Evolutionary conservation across 1,140 invertebrate genomes (phyloP), one percentile per base, ranked within the genome.

Genomic region (Grapholita molesta): DNA sequence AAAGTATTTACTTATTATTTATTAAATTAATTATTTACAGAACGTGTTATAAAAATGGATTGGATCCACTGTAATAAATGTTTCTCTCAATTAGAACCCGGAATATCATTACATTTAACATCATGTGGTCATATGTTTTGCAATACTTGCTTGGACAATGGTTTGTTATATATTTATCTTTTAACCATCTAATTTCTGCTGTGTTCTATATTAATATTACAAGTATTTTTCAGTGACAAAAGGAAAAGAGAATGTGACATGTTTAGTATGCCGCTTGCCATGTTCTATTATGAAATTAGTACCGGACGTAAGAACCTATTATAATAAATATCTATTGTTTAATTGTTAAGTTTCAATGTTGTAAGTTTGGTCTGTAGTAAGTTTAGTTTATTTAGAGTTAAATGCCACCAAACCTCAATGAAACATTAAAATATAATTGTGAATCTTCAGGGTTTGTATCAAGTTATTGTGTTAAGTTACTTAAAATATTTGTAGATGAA

Each of bases 61-160:
- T 92, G 92, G 92, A 91, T 92, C 75, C 92, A 92, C 83, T 92
- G 90, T 73, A 92, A 92, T 80, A 86, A 89, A 77, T 92, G 92
- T 83, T 92, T 86, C 74, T 68, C 68, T 67, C 90, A 91, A 70
- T 83, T 92, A 73, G 85, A 85, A 75, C 82, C 86, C 24, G 85
- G 87, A 76, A 87, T 88, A 61, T 82, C 83, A 66, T 76, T 92
- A 71, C 84, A 89, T 73, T 81, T 92, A 65, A 91, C 91, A 82
- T 89, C 89, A 84, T 92, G 90, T 80, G 91, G 92, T 74, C 92
- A 92, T 75, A 92, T 92, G 86, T 92, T 89, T 85, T 92, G 92
- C 74, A 86, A 84, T 74, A 85, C 84, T 68, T 92, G 92, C 65
- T 75, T 89, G 64, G 80, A 83, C 67, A 84, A 84, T 77, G 84